Conservation (phyloP, 2,113 vertebrate species). For the Notarius lentiginosus region DNA sequence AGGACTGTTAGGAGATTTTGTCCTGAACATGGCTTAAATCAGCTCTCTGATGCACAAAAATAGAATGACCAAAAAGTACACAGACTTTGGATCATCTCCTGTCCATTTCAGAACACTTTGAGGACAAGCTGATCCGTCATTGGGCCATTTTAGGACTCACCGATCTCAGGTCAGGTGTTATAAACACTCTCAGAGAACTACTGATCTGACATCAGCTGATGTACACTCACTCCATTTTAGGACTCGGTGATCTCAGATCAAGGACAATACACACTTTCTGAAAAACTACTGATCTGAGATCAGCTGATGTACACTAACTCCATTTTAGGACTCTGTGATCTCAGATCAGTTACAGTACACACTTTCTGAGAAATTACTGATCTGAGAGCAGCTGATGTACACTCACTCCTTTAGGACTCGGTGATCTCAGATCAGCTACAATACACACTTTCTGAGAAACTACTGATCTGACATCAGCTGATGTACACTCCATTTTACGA, state of each 20-base stretch:
- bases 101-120: neutral
- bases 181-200: neutral
- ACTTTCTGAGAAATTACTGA: neutral
- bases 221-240: neutral
- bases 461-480: neutral
- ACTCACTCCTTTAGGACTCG: neutral
- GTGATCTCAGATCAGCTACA: neutral
- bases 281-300: neutral
- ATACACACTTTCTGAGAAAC: neutral
- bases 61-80: conserved; percentile 3
- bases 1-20: neutral
- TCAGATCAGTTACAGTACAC: neutral
- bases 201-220: neutral
- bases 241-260: neutral
- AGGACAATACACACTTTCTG: neutral
- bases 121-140: neutral
- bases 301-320: neutral
- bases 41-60: conserved; percentile 7
- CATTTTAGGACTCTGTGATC: neutral
- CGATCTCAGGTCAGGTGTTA: neutral
- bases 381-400: neutral
- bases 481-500: neutral
- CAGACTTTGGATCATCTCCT: neutral
- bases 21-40: neutral
- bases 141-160: neutral